These are phyloP conservation scores for Enteromius fasciolatus DNA, from an alignment of 2,797 vertebrate genomes.

Conservation along the genomic window DNA sequence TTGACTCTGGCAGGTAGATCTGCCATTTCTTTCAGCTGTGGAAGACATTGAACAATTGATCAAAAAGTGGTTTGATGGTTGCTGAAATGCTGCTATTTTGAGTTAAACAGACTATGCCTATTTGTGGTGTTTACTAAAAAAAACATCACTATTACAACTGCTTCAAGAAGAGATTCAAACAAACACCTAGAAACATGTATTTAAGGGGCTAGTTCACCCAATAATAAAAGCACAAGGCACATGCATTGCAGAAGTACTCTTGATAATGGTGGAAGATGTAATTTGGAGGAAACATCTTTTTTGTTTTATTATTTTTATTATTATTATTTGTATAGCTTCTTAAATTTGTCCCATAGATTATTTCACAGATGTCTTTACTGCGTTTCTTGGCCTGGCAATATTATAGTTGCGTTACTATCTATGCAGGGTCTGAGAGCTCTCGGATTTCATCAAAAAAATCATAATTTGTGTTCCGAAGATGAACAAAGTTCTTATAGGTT, in stretches of 20 bases:
- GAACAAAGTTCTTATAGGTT: background rate
- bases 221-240: background rate
- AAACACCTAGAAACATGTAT: background rate
- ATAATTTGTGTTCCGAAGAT: background rate
- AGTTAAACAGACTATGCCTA: background rate
- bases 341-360: background rate
- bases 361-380: background rate
- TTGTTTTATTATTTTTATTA: background rate
- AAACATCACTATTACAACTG: background rate
- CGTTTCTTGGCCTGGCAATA: background rate
- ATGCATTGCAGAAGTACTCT: background rate
- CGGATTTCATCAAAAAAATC: background rate
- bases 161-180: background rate
- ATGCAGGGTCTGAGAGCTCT: background rate
- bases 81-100: slow-evolving; percentile 2
- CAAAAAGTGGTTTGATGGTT: background rate
- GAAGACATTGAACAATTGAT: slow-evolving; percentile 16
- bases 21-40: background rate
- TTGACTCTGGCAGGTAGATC: slow-evolving; percentile 10
- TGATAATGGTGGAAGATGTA: background rate
- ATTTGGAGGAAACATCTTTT: background rate
- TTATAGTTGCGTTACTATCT: background rate
- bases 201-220: background rate
- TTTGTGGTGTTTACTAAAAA: too few species aligned
- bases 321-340: background rate